Conservation (phyloP, 2,797 vertebrate genomes). For the Spea hammondii region DNA sequence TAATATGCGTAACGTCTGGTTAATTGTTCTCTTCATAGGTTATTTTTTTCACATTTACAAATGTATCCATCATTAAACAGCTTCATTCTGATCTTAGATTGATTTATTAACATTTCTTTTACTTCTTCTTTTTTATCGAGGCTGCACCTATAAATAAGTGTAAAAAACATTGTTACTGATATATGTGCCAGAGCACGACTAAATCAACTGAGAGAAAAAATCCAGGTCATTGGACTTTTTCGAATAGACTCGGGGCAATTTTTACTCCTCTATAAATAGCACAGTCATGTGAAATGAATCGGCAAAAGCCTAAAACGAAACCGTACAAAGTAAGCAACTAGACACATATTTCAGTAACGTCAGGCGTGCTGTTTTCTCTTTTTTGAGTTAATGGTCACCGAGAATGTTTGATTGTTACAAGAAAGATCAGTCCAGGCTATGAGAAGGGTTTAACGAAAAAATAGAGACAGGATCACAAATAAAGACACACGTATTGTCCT, state of each 20-base stretch:
- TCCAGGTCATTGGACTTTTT: conserved; percentile 71
- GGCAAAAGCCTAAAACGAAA: conserved; percentile 62
- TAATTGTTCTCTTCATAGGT: too few species aligned
- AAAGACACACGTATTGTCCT: too few species aligned
- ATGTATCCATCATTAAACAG: too few species aligned
- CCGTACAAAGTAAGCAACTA: conserved; percentile 67
- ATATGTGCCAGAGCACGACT: conserved; percentile 53
- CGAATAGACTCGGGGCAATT: conserved; percentile 69
- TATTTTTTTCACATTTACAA: too few species aligned
- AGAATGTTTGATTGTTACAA: not conserved
- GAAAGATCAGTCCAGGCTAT: not conserved
- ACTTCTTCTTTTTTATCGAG: not conserved
- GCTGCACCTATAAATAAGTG: conserved; percentile 5
- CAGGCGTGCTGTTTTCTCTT: not conserved
- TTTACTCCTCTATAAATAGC: conserved; percentile 74
- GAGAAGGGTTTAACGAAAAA: too few species aligned
- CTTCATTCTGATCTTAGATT: not conserved
- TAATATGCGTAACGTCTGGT: too few species aligned
- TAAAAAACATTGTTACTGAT: conserved; percentile 5
- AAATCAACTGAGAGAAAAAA: conserved; percentile 68
- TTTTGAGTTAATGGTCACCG: not conserved
- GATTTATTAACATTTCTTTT: not conserved
- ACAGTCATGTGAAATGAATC: conserved; percentile 74
- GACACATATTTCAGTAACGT: conserved; percentile 28
- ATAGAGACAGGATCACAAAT: too few species aligned